Base-by-base conservation (phyloP, 2,113 vertebrate species). In the Octodon degus region DNA sequence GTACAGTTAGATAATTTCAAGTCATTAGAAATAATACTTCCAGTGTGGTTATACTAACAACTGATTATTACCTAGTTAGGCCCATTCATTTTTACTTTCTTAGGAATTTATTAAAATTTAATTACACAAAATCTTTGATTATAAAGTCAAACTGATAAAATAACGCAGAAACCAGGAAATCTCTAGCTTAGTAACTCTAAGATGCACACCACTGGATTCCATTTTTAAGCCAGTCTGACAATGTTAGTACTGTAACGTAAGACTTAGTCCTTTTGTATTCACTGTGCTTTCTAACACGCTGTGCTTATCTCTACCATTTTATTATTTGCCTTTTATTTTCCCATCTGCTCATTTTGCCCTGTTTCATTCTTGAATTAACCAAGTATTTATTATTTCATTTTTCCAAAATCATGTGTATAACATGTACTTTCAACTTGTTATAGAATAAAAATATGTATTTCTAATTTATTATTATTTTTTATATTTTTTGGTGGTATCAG, bases 71-170 rank as follows among this genome's bases (percentile, higher is more conserved):
- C 24, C 40, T 0, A 50, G 47, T 76, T 53, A 53, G 53, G 67
- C 30, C 79, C 22, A 68, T 83, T 83, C 82, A 60, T 47, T 55
- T 87, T 96, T 85, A 79, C 60, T 93, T 70, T 87, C 89, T 65
- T 90, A 72, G 63, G 37, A 93, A 89, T 10, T 86, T 85, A 67
- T 65, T 55, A 85, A 82, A 86, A 82, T 22, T 8, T 47, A 79
- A 89, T 63, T 94, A 84, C 68, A 47, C 8, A 79, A 84, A 88
- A 72, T 90, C 68, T 72, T 67, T 92, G 24, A 81, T 34, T 94
- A 37, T 34, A 47, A 92, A 85, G 27, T 79, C 40, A 85, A 90
- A 85, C 0, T 27, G 50, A 55, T 77, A 77, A 79, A 82, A 13
- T 16, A 96, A 65, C 2, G 3, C 27, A 34, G 58, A 93, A 34